Evolutionary conservation across 2,888 invertebrate genomes (phyloP).

Genomic region (Adelphocoris suturalis): DNA sequence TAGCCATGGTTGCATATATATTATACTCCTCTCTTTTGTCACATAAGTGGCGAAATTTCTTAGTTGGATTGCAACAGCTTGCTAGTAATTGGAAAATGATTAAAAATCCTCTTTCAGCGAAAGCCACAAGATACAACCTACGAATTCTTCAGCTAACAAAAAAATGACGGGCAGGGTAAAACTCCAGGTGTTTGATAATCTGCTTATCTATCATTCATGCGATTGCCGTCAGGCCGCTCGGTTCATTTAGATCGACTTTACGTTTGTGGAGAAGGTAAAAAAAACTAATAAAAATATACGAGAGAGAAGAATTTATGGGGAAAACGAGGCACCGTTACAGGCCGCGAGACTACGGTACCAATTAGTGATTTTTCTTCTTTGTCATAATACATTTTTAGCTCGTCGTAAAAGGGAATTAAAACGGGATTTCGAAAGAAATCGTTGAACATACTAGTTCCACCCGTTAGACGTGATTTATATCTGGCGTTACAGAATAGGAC

Average conservation of each 20-base stretch:
- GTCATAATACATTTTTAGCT: conserved; percentile 27
- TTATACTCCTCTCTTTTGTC: no score
- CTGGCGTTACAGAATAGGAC: conserved; percentile 32
- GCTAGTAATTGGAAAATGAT: no score
- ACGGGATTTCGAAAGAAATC: conserved; percentile 21
- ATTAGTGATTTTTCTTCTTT: conserved; percentile 16
- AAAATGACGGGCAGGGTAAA: not conserved
- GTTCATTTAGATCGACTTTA: not conserved
- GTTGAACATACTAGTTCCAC: conserved; percentile 17
- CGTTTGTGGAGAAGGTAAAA: not conserved
- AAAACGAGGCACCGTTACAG: conserved; percentile 5
- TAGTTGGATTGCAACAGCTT: no score
- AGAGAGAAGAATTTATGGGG: conserved; percentile 26
- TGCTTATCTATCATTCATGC: conserved; percentile 26
- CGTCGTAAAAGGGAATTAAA: conserved; percentile 26
- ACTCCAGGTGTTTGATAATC: not conserved
- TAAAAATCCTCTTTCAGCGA: no score
- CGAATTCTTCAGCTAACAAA: not conserved
- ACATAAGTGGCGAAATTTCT: no score
- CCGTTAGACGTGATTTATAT: conserved; percentile 19
- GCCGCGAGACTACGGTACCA: not conserved
- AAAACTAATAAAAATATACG: conserved; percentile 20
- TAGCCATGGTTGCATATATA: no score
- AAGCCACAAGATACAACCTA: not conserved
- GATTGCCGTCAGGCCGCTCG: not conserved